These are phyloP conservation scores for Nesospiza acunhae DNA, from an alignment of 2,113 vertebrate genomes.

Conservation along the genomic window DNA sequence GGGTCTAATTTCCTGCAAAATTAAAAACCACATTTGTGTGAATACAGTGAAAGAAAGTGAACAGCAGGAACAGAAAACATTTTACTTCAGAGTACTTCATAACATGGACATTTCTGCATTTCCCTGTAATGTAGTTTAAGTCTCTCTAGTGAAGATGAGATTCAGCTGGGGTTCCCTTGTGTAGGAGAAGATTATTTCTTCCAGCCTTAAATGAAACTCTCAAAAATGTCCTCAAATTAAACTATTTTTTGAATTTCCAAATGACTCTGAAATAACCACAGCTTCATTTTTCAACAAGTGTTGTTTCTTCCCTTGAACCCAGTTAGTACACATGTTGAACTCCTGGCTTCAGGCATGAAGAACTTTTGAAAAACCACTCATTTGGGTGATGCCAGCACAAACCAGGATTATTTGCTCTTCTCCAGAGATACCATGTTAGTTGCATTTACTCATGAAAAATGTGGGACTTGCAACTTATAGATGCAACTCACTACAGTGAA, in stretches of 20 bases:
- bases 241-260: not conserved
- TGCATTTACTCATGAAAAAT: not conserved
- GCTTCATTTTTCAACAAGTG: not conserved
- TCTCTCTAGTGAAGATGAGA: not conserved
- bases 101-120: not conserved
- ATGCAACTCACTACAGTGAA: not conserved
- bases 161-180: not conserved
- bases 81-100: not conserved
- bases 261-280: not conserved
- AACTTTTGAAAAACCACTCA: not conserved
- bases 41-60: not conserved
- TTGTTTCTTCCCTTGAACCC: not conserved
- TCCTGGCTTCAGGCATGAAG: not conserved
- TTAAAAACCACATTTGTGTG: not conserved
- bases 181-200: not conserved
- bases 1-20: slow-evolving; percentile 11
- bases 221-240: not conserved
- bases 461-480: not conserved
- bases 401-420: not conserved
- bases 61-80: not conserved
- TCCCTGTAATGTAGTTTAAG: not conserved
- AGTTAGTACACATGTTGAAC: not conserved
- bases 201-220: not conserved
- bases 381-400: not conserved
- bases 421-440: not conserved